Evolutionary conservation across 2,113 vertebrate genomes (phyloP).

Genomic region (Raja brachyura): DNA sequence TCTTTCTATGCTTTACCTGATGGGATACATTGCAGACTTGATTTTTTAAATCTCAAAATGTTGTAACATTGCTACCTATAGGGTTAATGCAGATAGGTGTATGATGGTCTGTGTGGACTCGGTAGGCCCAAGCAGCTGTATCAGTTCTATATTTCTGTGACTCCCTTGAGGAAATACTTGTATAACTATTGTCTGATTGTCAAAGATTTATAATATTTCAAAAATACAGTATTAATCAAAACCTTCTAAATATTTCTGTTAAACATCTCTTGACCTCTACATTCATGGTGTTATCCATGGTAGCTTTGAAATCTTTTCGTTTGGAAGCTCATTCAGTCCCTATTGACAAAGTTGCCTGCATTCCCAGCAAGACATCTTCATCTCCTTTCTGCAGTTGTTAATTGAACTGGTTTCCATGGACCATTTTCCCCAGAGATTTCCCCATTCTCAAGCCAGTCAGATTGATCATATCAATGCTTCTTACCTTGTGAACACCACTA

Average conservation of each 20-base stretch:
- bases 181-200: background rate
- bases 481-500: background rate
- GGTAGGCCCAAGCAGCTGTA: too few species aligned
- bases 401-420: background rate
- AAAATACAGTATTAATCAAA: background rate
- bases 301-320: background rate
- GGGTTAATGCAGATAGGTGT: too few species aligned
- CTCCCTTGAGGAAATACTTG: background rate
- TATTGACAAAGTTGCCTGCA: background rate
- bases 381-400: background rate
- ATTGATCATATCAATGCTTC: too few species aligned
- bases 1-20: too few species aligned
- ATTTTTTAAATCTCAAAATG: too few species aligned
- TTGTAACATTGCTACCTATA: too few species aligned
- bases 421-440: background rate
- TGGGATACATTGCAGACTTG: too few species aligned
- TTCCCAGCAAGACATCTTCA: background rate
- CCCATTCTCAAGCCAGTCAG: background rate
- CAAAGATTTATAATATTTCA: too few species aligned
- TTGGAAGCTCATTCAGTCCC: background rate
- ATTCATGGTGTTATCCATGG: background rate
- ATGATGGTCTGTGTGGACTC: too few species aligned
- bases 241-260: background rate
- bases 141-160: too few species aligned
- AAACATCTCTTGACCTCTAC: background rate